These are phyloP conservation scores for Brachymystax lenok DNA, from an alignment of 2,797 vertebrate genomes.

Conservation along the genomic window DNA sequence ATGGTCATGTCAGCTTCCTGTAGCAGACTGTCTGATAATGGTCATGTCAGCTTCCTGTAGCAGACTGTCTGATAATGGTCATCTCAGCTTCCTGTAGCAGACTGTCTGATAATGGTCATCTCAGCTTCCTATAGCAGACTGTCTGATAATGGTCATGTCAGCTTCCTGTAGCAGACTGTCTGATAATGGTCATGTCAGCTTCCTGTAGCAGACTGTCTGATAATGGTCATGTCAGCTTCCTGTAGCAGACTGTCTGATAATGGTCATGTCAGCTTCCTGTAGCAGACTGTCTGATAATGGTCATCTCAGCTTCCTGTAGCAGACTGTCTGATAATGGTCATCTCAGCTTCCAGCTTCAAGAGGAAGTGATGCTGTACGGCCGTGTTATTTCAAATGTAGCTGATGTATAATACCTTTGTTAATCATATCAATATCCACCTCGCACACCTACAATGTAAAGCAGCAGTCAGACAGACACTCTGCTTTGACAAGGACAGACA, in stretches of 20 bases:
- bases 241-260: background rate
- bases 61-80: too few relatives aligned
- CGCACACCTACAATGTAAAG: background rate
- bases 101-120: too few relatives aligned
- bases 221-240: background rate
- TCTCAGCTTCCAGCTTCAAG: too few relatives aligned
- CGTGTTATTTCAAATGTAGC: background rate
- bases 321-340: too few relatives aligned
- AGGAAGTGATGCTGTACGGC: background rate
- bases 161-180: background rate
- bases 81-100: too few relatives aligned
- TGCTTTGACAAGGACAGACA: constrained; percentile 48
- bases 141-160: too few relatives aligned
- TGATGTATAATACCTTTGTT: too few relatives aligned
- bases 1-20: too few relatives aligned
- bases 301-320: background rate
- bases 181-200: background rate
- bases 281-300: background rate
- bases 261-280: background rate
- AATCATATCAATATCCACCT: background rate
- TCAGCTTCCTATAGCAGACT: too few relatives aligned
- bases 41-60: too few relatives aligned
- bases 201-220: background rate
- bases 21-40: too few relatives aligned
- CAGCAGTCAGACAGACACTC: constrained; percentile 40